Conservation (phyloP, 2,113 vertebrate genomes). For the Oreotrochilus melanogaster region DNA sequence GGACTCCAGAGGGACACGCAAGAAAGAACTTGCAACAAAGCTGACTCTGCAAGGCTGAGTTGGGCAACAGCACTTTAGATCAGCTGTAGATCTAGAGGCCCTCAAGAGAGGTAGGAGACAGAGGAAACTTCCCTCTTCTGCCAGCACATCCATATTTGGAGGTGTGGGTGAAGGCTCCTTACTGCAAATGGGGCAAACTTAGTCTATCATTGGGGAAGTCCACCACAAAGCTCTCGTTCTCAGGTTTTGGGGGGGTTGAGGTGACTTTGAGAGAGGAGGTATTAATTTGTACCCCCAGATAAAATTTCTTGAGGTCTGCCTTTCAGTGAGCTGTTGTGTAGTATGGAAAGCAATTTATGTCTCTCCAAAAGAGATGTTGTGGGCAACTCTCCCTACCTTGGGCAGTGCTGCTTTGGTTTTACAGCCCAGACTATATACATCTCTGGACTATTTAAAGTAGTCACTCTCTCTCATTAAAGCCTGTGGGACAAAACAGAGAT, state of each 20-base stretch:
- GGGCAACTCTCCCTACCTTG: neutral
- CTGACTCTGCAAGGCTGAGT: conserved; percentile 51
- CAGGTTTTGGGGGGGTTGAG: neutral
- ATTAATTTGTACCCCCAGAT: neutral
- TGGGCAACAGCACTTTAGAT: conserved; percentile 61
- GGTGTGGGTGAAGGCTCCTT: conserved; percentile 4
- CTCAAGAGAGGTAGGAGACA: conserved; percentile 50
- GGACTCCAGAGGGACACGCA: conserved; percentile 31
- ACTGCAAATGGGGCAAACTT: neutral
- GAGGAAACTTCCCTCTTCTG: conserved; percentile 18
- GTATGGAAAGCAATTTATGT: neutral
- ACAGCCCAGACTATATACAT: neutral
- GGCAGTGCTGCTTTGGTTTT: neutral
- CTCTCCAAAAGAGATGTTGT: neutral
- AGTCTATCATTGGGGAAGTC: neutral
- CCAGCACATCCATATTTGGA: conserved; percentile 54
- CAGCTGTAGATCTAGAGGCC: conserved; percentile 64
- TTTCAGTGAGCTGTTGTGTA: neutral
- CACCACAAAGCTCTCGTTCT: neutral
- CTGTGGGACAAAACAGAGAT: neutral
- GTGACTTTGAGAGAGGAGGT: neutral
- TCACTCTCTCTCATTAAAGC: neutral
- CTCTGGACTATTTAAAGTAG: neutral
- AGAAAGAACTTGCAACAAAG: conserved; percentile 54
- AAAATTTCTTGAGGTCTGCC: neutral